Evolutionary conservation across 2,797 vertebrate genomes (phyloP).

Genomic region (Schizopygopsis pylzovi): DNA sequence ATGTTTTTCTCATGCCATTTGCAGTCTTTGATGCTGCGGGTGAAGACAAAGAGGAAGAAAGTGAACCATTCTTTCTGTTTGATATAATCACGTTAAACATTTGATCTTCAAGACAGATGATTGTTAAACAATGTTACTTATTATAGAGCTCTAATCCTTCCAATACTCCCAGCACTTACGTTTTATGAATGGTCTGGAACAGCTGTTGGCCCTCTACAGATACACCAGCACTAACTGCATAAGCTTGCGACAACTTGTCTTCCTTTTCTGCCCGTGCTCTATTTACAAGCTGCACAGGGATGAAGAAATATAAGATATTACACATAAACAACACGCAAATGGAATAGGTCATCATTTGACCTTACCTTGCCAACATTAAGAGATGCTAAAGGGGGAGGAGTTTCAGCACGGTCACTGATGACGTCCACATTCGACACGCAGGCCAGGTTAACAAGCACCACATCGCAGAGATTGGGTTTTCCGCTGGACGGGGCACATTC

Average conservation of each 20-base stretch:
- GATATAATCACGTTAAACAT: neutral
- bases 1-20: conserved; percentile 94
- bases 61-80: neutral
- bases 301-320: neutral
- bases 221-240: conserved; percentile 88
- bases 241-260: conserved; percentile 90
- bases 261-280: conserved; percentile 88
- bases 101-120: neutral
- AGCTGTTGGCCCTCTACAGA: conserved; percentile 89
- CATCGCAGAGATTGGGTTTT: conserved; percentile 86
- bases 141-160: neutral
- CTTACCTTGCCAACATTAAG: conserved; percentile 89
- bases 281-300: conserved; percentile 79
- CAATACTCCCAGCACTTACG: conserved; percentile 73
- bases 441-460: conserved; percentile 87
- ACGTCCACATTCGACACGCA: conserved; percentile 89
- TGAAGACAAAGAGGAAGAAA: neutral
- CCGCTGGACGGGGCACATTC: conserved; percentile 89
- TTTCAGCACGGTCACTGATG: conserved; percentile 86
- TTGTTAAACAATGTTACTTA: neutral
- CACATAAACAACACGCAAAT: neutral
- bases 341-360: neutral
- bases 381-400: conserved; percentile 87
- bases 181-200: conserved; percentile 92
- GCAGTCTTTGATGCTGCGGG: conserved; percentile 88